These are phyloP conservation scores for Pygoscelis adeliae DNA, from an alignment of 2,113 vertebrate genomes.

Conservation along the genomic window DNA sequence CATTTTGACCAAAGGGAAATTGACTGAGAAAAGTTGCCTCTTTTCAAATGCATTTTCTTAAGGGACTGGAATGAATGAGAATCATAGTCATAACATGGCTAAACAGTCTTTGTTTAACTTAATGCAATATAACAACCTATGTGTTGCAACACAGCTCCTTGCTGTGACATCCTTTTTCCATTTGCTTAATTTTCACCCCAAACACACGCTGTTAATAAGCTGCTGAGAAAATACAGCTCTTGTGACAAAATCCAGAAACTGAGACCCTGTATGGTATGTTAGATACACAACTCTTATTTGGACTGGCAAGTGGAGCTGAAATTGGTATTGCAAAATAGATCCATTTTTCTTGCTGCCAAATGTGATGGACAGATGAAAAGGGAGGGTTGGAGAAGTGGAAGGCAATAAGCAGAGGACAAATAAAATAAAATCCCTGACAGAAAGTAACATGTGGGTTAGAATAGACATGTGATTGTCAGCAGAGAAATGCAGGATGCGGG, in stretches of 20 bases:
- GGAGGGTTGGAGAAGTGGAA: neutral
- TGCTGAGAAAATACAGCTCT: constrained; percentile 62
- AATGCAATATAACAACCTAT: constrained; percentile 67
- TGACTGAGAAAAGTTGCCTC: constrained; percentile 38
- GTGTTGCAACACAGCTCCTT: constrained; percentile 65
- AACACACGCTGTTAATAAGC: constrained; percentile 66
- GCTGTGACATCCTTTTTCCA: constrained; percentile 68
- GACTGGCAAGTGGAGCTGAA: constrained; percentile 65
- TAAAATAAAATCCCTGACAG: constrained; percentile 7
- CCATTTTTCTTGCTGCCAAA: constrained; percentile 49
- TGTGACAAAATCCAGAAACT: constrained; percentile 67
- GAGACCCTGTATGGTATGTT: constrained; percentile 34
- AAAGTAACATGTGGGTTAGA: constrained; percentile 4
- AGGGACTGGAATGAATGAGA: constrained; percentile 27
- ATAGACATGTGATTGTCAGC: neutral
- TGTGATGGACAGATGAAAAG: constrained; percentile 53
- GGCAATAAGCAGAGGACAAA: constrained; percentile 2
- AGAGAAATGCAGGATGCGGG: constrained; percentile 25
- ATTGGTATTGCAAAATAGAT: constrained; percentile 45
- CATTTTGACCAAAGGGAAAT: constrained; percentile 49
- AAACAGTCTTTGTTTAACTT: constrained; percentile 64
- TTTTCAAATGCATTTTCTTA: constrained; percentile 48
- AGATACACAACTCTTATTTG: constrained; percentile 58
- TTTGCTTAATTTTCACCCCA: constrained; percentile 65
- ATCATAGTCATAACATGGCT: constrained; percentile 48